Base-by-base conservation (phyloP, 2,888 invertebrate genomes). In the Pammene aurita region DNA sequence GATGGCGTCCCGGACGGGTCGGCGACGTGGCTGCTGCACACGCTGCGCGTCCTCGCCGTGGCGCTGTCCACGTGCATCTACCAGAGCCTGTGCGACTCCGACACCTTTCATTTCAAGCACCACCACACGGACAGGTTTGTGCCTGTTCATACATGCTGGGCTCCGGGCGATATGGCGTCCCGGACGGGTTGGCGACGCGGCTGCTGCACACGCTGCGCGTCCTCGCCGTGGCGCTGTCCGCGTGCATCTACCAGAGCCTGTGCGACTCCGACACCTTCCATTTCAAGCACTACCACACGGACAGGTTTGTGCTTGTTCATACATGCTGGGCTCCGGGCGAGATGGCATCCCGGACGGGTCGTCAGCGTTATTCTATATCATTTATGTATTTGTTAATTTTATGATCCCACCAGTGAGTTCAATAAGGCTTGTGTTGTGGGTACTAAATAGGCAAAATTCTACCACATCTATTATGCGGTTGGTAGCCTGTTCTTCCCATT, bases 1-100 rank as follows among this genome's bases (percentile, higher is more conserved):
- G 81, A 86, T 95, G 66, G 93, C 10, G 94, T 95, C 61, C 96
- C 96, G 0, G 93, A 93, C 58, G 93, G 93, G 5, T 93, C 94
- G 44, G 94, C 94, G 35, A 94, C 94, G 52, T 93, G 95, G 41
- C 92, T 96, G 78, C 95, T 98, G 67, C 96, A 98, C 81, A 96
- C 98, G 14, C 91, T 99, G 75, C 93, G 99, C 65, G 99, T 99
- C 83, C 92, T 99, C 62, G 96, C 98, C 0, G 97, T 99, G 10
- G 99, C 99, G 0, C 93, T 99, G 13, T 99, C 99, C n/a, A 97
- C 99, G 26, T 99, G 99, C 89, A 97, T 99, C 80, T 99, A 99
- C 90, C 99, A 99, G 92, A 98, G 98, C 54, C 93, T 99, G 16
- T 99, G 99, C 83, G 97, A 97, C 85, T 97, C 92, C 0, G 92